phyloP scores from a whole-genome alignment of 2,113 vertebrate genomes.

The Campylorhamphus procurvoides region DNA sequence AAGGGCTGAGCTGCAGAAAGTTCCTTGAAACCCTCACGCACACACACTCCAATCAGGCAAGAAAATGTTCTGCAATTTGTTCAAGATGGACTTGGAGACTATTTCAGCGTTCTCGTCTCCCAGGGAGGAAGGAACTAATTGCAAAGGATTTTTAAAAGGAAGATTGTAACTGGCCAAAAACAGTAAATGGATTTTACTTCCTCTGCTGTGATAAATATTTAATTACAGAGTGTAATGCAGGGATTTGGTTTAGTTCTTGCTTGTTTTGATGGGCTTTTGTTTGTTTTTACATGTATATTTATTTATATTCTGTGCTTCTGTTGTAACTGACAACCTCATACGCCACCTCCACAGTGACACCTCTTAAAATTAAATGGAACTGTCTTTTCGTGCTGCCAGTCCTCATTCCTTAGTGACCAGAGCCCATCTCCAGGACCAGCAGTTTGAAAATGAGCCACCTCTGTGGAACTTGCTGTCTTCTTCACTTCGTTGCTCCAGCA shows the following conservation, averaged over 20 bases:
- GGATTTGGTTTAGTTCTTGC: not conserved
- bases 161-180: constrained; percentile 60
- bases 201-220: constrained; percentile 74
- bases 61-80: not conserved
- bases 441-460: rapidly evolving
- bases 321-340: constrained; percentile 13
- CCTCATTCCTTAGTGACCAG: not conserved
- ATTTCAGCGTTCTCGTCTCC: not conserved
- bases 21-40: not conserved
- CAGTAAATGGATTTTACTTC: constrained; percentile 66
- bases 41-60: not conserved
- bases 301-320: not conserved
- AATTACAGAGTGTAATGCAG: constrained; percentile 56
- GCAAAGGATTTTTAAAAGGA: constrained; percentile 15
- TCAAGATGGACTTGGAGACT: not conserved
- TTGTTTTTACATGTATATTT: not conserved
- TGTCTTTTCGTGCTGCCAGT: constrained; percentile 44
- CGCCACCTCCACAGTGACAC: constrained; percentile 44
- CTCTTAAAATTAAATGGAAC: constrained; percentile 52
- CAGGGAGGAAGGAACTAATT: not conserved
- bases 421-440: not conserved
- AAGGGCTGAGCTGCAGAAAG: not conserved
- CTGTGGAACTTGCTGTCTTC: not conserved
- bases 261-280: constrained; percentile 36
- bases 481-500: rapidly evolving